Percentiles rank a stretch among this genome's conserved stretches.
Conservation (phyloP, 2,797 vertebrate genomes). For the Odontamblyopus lacepedii region DNA sequence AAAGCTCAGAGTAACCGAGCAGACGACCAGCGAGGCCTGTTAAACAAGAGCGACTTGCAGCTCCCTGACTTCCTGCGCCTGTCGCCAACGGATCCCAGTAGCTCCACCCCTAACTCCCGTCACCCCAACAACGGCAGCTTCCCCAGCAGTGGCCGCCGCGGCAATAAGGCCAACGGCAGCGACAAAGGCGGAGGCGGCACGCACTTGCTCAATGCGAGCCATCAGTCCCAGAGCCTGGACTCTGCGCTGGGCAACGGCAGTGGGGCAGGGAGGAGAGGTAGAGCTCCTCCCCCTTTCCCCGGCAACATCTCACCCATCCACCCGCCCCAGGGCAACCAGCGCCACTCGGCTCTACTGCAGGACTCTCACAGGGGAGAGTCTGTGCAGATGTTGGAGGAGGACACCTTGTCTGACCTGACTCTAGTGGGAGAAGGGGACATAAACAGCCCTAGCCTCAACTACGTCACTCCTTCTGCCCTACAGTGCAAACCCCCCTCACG, state of each 20-base stretch:
- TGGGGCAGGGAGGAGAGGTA: conserved; percentile 73
- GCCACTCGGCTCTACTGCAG: conserved; percentile 34
- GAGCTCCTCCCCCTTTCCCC: conserved; percentile 68
- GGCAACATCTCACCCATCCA: conserved; percentile 79
- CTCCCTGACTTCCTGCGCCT: conserved; percentile 95
- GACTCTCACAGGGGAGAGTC: conserved; percentile 72
- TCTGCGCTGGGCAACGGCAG: conserved; percentile 68
- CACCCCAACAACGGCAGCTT: conserved; percentile 65
- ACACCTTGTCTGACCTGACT: conserved; percentile 71
- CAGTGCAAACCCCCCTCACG: conserved; percentile 54
- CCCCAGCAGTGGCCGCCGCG: conserved; percentile 47
- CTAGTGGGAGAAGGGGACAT: conserved; percentile 91
- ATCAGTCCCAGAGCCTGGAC: conserved; percentile 80
- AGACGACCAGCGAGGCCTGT: conserved; percentile 97
- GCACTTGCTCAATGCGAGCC: conserved; percentile 65
- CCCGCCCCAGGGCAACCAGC: conserved; percentile 53
- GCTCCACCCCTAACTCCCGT: conserved; percentile 68
- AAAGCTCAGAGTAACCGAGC: conserved; percentile 99
- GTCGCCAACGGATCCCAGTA: conserved; percentile 69
- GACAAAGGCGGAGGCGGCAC: conserved; percentile 49
- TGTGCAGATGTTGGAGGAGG: conserved; percentile 79
- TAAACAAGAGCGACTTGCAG: conserved; percentile 94
- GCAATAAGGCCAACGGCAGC: conserved; percentile 58
- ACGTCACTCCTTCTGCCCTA: conserved; percentile 80
- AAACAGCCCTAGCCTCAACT: conserved; percentile 88